Evolutionary conservation across 1,140 invertebrate species (phyloP), one percentile per base, ranked within the genome.

Genomic region (Drosophila repletoides): DNA sequence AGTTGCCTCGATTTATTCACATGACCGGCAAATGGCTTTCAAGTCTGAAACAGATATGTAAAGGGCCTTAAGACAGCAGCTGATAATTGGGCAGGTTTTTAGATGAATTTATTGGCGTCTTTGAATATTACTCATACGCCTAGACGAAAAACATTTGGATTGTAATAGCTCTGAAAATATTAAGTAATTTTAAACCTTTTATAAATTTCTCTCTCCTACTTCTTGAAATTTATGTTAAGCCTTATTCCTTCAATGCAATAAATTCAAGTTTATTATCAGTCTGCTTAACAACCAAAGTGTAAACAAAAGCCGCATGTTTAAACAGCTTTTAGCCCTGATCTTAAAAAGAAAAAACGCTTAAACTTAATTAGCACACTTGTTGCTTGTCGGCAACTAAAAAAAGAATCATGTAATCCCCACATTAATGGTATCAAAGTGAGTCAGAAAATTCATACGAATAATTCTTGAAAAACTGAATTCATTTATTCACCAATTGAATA

Each of bases 401-500:
- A 31, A 17, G 24, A 14, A n/a, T 6, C n/a, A 0, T 7, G n/a
- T 3, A 58, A 48, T 31, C 1, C 19, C 31, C 31, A 19, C 15
- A 9, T 31, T 7, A 29, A 40, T n/a, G 6, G 31, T 41, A 31
- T 55, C 24, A 14, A 5, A 52, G 2, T 28, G 15, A n/a, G 24
- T 31, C 29, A 24, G 5, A 24, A 19, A 10, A 19, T n/a, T n/a
- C n/a, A n/a, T n/a, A n/a, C n/a, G 2, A 12, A 46, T 46, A 52
- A 52, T 36, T 38, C 45, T 17, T 15, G 1, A 52, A 53, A 22
- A 41, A 19, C 24, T 17, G 2, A 7, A 29, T 3, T 31, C 15
- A 33, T 22, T 48, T 14, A 7, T 1, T 4, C 4, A 53, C 46
- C 68, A 72, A 83, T 76, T 83, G 36, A 73, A 61, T 38, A 73